Percentiles rank a stretch among this genome's conserved stretches.
phyloP scores from a whole-genome alignment of 2,113 vertebrate genomes.

The Platichthys flesus region DNA sequence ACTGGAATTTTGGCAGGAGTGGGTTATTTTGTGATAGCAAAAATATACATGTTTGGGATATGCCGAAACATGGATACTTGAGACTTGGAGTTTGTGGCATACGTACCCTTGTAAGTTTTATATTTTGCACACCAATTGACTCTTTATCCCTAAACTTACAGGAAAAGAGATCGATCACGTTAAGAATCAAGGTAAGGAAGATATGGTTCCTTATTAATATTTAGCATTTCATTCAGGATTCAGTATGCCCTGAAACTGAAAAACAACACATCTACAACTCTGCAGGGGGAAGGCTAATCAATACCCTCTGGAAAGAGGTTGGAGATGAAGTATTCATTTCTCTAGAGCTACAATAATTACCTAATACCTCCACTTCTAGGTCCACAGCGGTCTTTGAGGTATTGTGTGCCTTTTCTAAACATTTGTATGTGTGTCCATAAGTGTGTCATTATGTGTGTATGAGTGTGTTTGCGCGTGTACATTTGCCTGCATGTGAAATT shows the following conservation, averaged over 20 bases:
- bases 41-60: not conserved
- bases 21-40: not conserved
- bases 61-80: not conserved
- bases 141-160: not conserved
- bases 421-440: not conserved
- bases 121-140: not conserved
- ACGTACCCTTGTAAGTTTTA: not conserved
- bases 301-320: constrained; percentile 39
- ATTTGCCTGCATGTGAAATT: constrained; percentile 48
- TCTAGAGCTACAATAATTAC: constrained; percentile 61
- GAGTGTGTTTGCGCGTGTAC: constrained; percentile 3
- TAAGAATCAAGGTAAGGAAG: not conserved
- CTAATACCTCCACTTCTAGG: constrained; percentile 26
- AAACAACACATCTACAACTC: constrained; percentile 25
- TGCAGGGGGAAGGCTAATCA: constrained; percentile 41
- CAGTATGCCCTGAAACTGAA: constrained; percentile 19
- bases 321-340: constrained; percentile 61
- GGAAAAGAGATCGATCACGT: not conserved
- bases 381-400: constrained; percentile 27
- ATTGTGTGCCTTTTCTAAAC: constrained; percentile 17
- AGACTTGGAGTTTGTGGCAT: not conserved
- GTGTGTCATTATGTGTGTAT: not conserved
- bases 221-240: constrained; percentile 29
- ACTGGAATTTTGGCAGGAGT: not conserved
- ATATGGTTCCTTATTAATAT: constrained; percentile 11